These are phyloP conservation scores for Ceratotherium simum DNA, from an alignment of 2,113 vertebrate genomes.

Conservation along the genomic window DNA sequence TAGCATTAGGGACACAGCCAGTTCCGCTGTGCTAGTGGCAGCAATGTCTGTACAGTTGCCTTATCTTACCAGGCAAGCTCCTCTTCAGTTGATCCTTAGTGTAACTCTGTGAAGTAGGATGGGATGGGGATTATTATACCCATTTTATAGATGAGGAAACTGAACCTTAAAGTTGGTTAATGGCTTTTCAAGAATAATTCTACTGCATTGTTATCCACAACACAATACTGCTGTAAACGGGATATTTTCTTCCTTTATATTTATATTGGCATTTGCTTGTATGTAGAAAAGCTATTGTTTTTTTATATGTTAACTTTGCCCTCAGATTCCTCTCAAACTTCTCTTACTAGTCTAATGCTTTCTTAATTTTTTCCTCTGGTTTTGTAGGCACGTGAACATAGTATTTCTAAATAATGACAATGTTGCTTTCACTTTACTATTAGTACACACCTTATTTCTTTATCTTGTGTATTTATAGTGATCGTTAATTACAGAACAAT, in stretches of 20 bases:
- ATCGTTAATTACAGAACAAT: neutral
- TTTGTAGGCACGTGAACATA: neutral
- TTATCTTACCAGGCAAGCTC: neutral
- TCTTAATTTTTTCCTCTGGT: neutral
- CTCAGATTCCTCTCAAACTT: neutral
- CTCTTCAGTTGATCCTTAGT: neutral
- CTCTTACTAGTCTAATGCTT: neutral
- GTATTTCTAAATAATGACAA: neutral
- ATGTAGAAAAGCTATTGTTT: neutral
- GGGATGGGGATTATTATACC: neutral
- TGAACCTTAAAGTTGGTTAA: neutral
- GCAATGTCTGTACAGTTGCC: neutral
- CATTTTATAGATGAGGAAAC: neutral
- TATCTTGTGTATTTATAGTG: conserved; percentile 1
- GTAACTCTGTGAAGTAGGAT: neutral
- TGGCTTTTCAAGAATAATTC: neutral
- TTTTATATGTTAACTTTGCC: neutral
- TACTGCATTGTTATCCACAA: neutral
- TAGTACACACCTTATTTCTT: neutral
- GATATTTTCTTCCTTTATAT: neutral
- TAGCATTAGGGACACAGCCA: neutral
- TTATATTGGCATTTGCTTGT: neutral
- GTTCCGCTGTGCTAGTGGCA: neutral
- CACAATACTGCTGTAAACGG: neutral
- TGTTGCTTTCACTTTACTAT: neutral